A percentile compares a stretch with the other conserved stretches of the same genome.
Conservation (phyloP, 2,888 invertebrate species). For the Lasioglossum leucozonium region DNA sequence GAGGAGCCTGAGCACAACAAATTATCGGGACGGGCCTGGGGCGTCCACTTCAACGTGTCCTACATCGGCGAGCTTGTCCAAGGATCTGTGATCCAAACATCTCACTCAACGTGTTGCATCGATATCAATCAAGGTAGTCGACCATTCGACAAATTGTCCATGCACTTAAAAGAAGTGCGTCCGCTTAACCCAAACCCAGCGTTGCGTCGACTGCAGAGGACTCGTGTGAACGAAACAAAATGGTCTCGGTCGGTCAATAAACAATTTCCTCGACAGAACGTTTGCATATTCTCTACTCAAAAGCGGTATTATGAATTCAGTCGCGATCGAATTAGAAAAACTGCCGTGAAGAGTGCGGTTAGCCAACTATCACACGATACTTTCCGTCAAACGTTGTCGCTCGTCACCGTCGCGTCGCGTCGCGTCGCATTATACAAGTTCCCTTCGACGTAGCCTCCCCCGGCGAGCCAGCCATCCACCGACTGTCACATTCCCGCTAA, state of each 20-base stretch:
- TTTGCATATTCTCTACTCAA: neutral
- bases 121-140: neutral
- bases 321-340: neutral
- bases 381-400: neutral
- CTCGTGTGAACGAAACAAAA: neutral
- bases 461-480: neutral
- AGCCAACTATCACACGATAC: neutral
- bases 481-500: conserved; percentile 16
- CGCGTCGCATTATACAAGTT: neutral
- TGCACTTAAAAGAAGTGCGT: neutral
- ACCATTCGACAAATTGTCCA: neutral
- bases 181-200: neutral
- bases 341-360: neutral
- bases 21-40: neutral
- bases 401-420: too few species aligned
- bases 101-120: neutral
- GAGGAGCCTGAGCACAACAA: neutral
- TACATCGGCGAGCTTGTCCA: neutral
- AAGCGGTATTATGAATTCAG: neutral
- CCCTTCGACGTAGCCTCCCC: neutral
- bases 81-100: neutral
- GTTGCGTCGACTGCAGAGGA: neutral
- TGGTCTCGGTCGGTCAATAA: neutral
- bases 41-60: neutral
- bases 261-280: neutral